Conservation (phyloP, 2,888 invertebrate genomes). For the Ctenicera cuprea region DNA sequence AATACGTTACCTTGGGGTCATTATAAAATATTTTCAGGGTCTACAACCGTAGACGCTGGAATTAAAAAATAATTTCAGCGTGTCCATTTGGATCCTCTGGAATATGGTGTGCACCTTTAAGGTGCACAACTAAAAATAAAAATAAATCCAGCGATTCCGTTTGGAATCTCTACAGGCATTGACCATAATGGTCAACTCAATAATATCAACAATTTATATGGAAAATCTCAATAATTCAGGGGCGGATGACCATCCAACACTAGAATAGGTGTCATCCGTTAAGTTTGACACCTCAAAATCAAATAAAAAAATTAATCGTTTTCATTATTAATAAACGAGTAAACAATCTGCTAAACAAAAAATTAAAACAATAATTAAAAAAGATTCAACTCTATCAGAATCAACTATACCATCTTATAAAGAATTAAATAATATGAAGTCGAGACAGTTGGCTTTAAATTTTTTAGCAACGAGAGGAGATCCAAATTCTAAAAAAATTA, state of each 20-base stretch:
- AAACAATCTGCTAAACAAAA: slow-evolving; percentile 21
- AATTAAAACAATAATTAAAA: slow-evolving; percentile 19
- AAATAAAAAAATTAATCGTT: slow-evolving; percentile 2
- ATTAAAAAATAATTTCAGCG: no score
- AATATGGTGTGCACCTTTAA: slow-evolving; percentile 14
- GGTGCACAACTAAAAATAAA: slow-evolving; percentile 12
- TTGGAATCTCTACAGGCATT: no score
- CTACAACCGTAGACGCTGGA: slow-evolving; percentile 3
- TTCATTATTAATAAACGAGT: slow-evolving; percentile 16
- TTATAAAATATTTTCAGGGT: slow-evolving; percentile 12
- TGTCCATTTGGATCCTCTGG: not conserved
- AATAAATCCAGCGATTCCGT: no score
- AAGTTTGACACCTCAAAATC: slow-evolving; percentile 4
- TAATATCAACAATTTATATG: slow-evolving; percentile 4
- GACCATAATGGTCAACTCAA: no score
- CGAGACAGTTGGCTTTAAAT: not conserved
- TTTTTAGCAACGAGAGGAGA: slow-evolving; percentile 4
- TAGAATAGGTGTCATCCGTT: slow-evolving; percentile 7
- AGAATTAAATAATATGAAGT: slow-evolving; percentile 6
- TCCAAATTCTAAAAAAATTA: slow-evolving; percentile 7
- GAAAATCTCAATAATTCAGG: slow-evolving; percentile 10
- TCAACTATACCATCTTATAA: slow-evolving; percentile 12
- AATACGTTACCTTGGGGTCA: slow-evolving; percentile 19
- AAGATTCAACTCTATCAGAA: slow-evolving; percentile 8
- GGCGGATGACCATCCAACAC: not conserved